These are phyloP conservation scores for Rhinolophus sinicus DNA, from an alignment of 2,113 vertebrate genomes.

Conservation along the genomic window DNA sequence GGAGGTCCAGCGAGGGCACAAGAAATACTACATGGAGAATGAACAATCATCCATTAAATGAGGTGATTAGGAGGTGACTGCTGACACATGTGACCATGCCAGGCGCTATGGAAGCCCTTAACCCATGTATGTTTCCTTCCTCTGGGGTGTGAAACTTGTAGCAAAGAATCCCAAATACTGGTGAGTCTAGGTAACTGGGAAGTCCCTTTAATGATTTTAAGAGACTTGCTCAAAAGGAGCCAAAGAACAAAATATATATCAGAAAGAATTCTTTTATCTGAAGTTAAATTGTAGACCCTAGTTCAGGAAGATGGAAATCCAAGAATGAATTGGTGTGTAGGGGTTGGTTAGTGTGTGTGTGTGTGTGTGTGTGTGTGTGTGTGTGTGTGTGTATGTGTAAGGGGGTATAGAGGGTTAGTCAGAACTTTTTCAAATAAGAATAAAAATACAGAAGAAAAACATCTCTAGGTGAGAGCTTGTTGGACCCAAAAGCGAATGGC, in stretches of 20 bases:
- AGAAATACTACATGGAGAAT: not conserved
- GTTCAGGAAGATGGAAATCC: not conserved
- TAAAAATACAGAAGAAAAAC: not conserved
- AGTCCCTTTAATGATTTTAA: not conserved
- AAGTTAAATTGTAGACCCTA: not conserved
- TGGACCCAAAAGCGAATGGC: not conserved
- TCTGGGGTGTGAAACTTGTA: not conserved
- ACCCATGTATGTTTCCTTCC: not conserved
- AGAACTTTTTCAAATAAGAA: slow-evolving; percentile 21
- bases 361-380: not conserved
- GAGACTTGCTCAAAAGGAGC: not conserved
- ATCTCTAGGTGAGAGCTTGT: not conserved
- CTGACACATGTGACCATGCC: not conserved
- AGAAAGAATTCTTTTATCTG: slow-evolving; percentile 12
- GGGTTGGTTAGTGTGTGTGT: accelerated
- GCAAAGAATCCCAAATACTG: not conserved
- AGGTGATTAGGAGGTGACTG: not conserved
- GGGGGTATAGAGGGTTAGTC: not conserved
- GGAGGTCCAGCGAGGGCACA: not conserved
- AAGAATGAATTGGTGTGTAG: not conserved
- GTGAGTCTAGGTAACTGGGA: not conserved
- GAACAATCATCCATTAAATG: not conserved
- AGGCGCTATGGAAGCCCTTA: not conserved
- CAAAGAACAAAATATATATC: not conserved
- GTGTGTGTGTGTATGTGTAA: not conserved